Percentiles rank a stretch among this genome's conserved stretches.
These are phyloP conservation scores for Platalea minor DNA, from an alignment of 2,797 vertebrate genomes.

Conservation along the genomic window DNA sequence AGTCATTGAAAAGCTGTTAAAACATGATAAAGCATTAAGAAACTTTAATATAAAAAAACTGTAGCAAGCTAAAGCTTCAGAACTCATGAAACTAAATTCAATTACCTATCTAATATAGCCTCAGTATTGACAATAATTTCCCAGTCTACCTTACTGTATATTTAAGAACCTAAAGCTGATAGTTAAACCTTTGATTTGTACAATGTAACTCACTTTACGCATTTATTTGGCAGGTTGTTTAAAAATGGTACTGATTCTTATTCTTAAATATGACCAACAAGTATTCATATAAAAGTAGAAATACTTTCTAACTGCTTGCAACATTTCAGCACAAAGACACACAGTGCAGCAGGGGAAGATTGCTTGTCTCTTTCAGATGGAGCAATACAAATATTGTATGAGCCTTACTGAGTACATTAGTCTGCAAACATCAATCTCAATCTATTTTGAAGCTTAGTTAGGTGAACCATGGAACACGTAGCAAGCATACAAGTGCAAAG, in stretches of 20 bases:
- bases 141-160: neutral
- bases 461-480: neutral
- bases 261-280: neutral
- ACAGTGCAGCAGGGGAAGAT: neutral
- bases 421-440: neutral
- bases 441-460: neutral
- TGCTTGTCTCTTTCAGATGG: neutral
- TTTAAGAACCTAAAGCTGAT: neutral
- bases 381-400: neutral
- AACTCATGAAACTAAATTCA: neutral
- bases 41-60: neutral
- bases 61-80: neutral
- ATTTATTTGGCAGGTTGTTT: neutral
- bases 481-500: neutral
- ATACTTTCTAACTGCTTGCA: neutral
- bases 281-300: neutral
- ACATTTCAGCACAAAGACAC: neutral
- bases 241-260: neutral
- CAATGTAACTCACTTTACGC: fast-evolving
- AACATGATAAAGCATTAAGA: neutral
- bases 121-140: neutral
- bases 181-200: neutral
- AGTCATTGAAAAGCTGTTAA: neutral
- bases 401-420: neutral
- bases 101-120: neutral